Conservation (phyloP, 2,888 invertebrate genomes). For the Lepidocyrtoides sp. region DNA sequence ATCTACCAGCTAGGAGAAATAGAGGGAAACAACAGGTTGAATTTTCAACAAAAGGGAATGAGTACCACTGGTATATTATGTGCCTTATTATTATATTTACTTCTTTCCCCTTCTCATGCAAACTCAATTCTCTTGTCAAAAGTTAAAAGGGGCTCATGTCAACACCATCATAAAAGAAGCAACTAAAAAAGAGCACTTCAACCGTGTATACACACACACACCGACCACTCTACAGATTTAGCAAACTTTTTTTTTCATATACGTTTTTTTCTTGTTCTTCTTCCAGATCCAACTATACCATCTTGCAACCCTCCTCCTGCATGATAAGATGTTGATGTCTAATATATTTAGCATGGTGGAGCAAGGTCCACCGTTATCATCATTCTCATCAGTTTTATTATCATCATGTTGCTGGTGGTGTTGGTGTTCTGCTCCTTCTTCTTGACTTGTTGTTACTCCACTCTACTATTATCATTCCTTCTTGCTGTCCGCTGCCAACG, state of each 20-base stretch:
- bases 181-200: constrained; percentile 17
- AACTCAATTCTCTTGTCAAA: constrained; percentile 30
- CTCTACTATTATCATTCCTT: not conserved
- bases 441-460: constrained; percentile 35
- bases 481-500: not conserved
- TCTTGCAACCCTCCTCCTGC: not conserved
- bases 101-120: not conserved
- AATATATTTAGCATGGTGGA: not conserved
- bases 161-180: constrained; percentile 17
- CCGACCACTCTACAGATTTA: not conserved
- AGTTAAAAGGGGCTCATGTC: constrained; percentile 47
- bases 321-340: not conserved
- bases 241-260: not conserved
- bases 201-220: not conserved
- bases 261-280: not conserved
- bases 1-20: not conserved
- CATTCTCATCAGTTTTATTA: not conserved
- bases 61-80: no score
- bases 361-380: not conserved
- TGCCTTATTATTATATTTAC: not conserved
- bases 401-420: not conserved
- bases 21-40: constrained; percentile 42
- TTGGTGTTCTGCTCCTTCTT: constrained; percentile 4
- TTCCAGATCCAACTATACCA: not conserved
- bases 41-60: not conserved